A percentile compares a stretch with the other conserved stretches of the same genome.
phyloP scores from a whole-genome alignment of 2,797 vertebrate genomes.

The Pseudomugil gertrudae region DNA sequence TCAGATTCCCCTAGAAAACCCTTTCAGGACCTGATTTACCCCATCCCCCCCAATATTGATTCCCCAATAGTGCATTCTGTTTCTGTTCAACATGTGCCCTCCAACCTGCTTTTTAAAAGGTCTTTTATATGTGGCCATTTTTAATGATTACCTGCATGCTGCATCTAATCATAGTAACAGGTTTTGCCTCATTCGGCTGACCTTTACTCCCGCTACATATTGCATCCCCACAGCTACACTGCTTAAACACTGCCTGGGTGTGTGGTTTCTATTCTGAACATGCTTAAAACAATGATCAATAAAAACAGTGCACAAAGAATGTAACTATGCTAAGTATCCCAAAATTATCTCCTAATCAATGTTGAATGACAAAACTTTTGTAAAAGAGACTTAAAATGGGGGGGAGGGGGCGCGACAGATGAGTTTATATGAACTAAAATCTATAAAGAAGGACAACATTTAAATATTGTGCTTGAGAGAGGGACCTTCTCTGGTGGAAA shows the following conservation, averaged over 20 bases:
- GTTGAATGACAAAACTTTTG: not conserved
- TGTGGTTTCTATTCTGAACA: not conserved
- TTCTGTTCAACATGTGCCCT: not conserved
- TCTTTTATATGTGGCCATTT: not conserved
- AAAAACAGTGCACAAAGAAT: not conserved
- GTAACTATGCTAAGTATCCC: not conserved
- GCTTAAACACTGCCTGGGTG: not conserved
- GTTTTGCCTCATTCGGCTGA: too few species aligned
- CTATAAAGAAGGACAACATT: not conserved
- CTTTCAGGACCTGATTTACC: conserved; percentile 51
- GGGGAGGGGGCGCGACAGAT: not conserved
- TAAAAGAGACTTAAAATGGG: not conserved
- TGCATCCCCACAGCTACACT: not conserved
- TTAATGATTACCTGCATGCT: not conserved
- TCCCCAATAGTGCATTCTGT: not conserved
- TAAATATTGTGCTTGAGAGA: not conserved
- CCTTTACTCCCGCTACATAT: not conserved
- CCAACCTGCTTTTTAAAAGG: not conserved
- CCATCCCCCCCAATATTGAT: conserved; percentile 10
- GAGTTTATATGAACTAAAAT: not conserved
- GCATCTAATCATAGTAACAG: not conserved
- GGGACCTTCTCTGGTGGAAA: not conserved
- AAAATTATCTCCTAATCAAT: not conserved
- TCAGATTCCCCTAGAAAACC: conserved; percentile 55
- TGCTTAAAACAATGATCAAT: not conserved